Conservation (phyloP, 2,113 vertebrate genomes). For the Muntiacus reevesi region DNA sequence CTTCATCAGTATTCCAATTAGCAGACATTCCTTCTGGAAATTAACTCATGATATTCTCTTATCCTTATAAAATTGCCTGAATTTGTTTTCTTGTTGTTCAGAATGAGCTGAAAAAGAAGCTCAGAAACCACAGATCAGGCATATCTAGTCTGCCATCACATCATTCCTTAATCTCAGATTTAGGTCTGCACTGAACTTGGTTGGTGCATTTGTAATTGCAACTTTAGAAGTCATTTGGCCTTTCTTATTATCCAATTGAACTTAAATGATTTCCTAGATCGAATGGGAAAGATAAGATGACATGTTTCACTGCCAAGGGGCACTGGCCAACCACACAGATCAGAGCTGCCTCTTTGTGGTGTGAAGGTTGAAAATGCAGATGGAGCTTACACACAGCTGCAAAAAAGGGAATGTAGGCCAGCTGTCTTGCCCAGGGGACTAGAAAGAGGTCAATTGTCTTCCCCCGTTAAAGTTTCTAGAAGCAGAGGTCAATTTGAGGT, state of each 20-base stretch:
- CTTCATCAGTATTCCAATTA: background rate
- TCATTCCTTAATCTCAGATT: background rate
- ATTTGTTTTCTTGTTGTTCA: background rate
- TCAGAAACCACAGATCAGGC: background rate
- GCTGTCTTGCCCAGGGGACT: background rate
- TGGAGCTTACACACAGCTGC: background rate
- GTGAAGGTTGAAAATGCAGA: background rate
- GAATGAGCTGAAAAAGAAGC: background rate
- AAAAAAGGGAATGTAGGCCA: background rate
- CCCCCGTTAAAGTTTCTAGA: background rate
- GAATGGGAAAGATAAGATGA: background rate
- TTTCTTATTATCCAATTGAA: slow-evolving; percentile 14
- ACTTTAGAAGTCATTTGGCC: background rate
- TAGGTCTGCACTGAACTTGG: background rate
- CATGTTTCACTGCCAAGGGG: background rate
- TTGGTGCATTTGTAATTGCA: background rate
- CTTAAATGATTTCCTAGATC: slow-evolving; percentile 3
- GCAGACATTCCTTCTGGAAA: background rate
- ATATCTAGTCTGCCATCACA: background rate
- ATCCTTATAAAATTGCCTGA: background rate
- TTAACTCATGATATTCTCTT: background rate
- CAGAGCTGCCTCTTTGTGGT: background rate
- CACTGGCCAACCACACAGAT: background rate
- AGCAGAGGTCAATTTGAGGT: background rate
- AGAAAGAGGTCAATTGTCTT: background rate